These are phyloP conservation scores for Heliconius erato DNA, from an alignment of 2,888 invertebrate species.

Conservation along the genomic window DNA sequence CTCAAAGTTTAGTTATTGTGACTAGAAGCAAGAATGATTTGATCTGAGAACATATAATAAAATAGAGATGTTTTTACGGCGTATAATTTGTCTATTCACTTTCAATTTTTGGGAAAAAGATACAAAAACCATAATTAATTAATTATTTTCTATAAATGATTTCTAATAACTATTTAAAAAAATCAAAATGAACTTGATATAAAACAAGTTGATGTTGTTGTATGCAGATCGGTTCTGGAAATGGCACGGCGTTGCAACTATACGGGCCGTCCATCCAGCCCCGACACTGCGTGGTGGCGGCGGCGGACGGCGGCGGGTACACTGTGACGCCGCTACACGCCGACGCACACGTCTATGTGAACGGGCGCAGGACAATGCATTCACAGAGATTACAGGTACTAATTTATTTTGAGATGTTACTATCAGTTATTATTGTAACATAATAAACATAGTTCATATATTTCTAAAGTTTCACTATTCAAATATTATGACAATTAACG, in stretches of 20 bases:
- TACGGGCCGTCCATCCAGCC: conserved; percentile 97
- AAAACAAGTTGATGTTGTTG: not conserved
- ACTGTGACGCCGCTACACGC: conserved; percentile 96
- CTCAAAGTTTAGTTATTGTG: no score
- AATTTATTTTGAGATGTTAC: not conserved
- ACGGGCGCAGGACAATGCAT: conserved; percentile 96
- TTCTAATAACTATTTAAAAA: not conserved
- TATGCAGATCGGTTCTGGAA: conserved; percentile 90
- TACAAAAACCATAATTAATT: no score
- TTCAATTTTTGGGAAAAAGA: no score
- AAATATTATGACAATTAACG: no score
- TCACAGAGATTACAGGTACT: conserved; percentile 94
- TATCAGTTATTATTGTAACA: not conserved
- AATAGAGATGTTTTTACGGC: not conserved
- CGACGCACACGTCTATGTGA: conserved; percentile 97
- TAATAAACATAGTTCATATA: no score
- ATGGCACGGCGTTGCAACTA: conserved; percentile 91
- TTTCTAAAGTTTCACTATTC: no score
- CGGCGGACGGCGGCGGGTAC: conserved; percentile 96
- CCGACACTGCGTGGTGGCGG: conserved; percentile 97
- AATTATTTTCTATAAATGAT: not conserved
- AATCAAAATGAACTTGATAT: not conserved
- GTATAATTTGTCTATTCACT: no score
- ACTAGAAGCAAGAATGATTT: no score
- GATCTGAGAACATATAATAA: not conserved